phyloP scores from a whole-genome alignment of 2,797 vertebrate species.

The Chelon auratus region DNA sequence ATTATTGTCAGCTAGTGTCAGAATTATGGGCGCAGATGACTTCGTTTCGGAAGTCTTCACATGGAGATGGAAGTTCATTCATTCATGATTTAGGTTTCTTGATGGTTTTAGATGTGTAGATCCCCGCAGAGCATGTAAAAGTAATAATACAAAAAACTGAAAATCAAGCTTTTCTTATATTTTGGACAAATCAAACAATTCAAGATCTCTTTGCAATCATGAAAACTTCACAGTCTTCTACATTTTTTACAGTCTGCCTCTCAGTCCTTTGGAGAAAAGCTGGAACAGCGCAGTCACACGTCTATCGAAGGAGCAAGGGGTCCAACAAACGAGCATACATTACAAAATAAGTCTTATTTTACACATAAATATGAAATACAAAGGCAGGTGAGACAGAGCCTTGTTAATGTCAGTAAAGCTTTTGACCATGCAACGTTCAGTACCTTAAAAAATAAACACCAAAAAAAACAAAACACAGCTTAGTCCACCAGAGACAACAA shows the following conservation, averaged over 20 bases:
- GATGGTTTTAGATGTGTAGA: no score
- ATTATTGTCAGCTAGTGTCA: no score
- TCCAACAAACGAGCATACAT: conserved; percentile 65
- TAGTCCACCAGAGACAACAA: conserved; percentile 73
- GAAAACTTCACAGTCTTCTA: neutral
- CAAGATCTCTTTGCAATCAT: neutral
- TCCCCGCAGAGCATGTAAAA: no score
- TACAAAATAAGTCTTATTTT: conserved; percentile 75
- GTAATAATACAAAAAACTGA: no score
- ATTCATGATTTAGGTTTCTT: no score
- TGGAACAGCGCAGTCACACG: conserved; percentile 29
- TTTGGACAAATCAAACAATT: neutral
- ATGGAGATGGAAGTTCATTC: no score
- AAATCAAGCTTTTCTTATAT: no score
- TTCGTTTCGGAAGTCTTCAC: no score
- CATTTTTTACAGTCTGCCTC: neutral
- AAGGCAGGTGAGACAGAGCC: conserved; percentile 70
- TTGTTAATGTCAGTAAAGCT: conserved; percentile 83
- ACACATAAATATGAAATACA: conserved; percentile 82
- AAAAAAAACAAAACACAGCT: conserved; percentile 60
- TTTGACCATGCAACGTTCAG: conserved; percentile 84
- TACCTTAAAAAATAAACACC: conserved; percentile 70
- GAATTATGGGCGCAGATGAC: no score
- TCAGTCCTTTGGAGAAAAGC: conserved; percentile 62
- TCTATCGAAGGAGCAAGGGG: conserved; percentile 42